Evolutionary conservation across 2,113 vertebrate genomes (phyloP).

Genomic region (Corythaeola cristata): DNA sequence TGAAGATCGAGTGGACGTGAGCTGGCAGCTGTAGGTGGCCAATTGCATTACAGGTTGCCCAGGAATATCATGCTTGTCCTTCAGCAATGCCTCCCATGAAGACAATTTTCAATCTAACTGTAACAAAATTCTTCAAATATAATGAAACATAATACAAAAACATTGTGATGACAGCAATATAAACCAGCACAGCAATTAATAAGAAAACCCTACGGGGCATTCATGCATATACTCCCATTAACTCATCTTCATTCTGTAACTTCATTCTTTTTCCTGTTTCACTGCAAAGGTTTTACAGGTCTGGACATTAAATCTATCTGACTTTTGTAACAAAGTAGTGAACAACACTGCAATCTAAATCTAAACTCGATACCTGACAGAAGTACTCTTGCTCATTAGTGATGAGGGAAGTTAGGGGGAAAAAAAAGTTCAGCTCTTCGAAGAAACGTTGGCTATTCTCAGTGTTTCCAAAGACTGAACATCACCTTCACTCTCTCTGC

Average conservation of each 20-base stretch:
- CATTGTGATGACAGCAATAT: not conserved
- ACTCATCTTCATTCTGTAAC: not conserved
- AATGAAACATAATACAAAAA: not conserved
- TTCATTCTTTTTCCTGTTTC: not conserved
- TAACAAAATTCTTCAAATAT: not conserved
- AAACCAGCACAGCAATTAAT: conserved; percentile 6
- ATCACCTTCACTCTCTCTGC: not conserved
- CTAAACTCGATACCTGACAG: not conserved
- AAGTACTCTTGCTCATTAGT: not conserved
- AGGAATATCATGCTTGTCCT: not conserved
- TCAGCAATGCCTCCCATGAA: not conserved
- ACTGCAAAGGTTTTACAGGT: not conserved
- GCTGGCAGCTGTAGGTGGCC: not conserved
- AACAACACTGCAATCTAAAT: not conserved
- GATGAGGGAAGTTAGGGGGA: not conserved
- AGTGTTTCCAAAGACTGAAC: not conserved
- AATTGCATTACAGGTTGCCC: not conserved
- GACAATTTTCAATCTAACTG: conserved; percentile 5
- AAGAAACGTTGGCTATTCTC: not conserved
- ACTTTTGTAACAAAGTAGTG: not conserved
- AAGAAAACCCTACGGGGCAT: not conserved
- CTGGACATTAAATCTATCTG: not conserved
- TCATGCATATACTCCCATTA: not conserved
- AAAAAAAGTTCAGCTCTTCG: not conserved
- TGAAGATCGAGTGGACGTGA: not conserved